Evolutionary conservation across 2,113 vertebrate genomes (phyloP), one percentile per base, ranked within the genome.

Genomic region (Regulus satrapa): DNA sequence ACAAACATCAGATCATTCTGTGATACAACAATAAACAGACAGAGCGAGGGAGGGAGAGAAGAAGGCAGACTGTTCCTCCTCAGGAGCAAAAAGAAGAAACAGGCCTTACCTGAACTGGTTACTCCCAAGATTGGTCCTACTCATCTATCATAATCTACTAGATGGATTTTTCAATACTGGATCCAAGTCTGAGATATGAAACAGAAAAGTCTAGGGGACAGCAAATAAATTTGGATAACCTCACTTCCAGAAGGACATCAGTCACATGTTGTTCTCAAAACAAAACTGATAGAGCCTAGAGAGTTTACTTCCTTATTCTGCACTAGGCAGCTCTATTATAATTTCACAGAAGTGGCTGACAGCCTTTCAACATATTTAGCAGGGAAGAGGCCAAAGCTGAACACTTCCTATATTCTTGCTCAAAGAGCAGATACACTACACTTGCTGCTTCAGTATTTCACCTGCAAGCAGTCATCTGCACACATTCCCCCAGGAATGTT

Each of bases 1-100:
- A 95, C 67, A 93, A 97, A 96, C 88, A 92, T 91, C 77, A 94
- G 86, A 74, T 95, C 45, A 5, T 95, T 95, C 74, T 69, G 87
- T 58, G 51, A 80, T 93, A 89, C 46, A 95, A 96, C 67, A 95
- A 89, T 86, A 96, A 96, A 95, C 80, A 95, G 38, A 12, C 29
- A 40, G 28, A 36, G 52, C 3, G 31, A 43, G 26, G 17, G 29
- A 58, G 18, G 28, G 28, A 69, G 41, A 34, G 32, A 89, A 91
- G 62, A 52, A 55, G 41, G 49, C 79, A 94, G 38, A 85, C 28
- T 72, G 40, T 29, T 94, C 54, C 41, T 88, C 31, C 34, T 90
- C 51, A 69, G 52, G 8, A 92, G 17, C 14, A 89, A 55, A 85
- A 83, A 66, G 56, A 78, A 93, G 34, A 88, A 46, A 68, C 40